phyloP scores from a whole-genome alignment of 2,113 vertebrate genomes.

The Cynocephalus volans region DNA sequence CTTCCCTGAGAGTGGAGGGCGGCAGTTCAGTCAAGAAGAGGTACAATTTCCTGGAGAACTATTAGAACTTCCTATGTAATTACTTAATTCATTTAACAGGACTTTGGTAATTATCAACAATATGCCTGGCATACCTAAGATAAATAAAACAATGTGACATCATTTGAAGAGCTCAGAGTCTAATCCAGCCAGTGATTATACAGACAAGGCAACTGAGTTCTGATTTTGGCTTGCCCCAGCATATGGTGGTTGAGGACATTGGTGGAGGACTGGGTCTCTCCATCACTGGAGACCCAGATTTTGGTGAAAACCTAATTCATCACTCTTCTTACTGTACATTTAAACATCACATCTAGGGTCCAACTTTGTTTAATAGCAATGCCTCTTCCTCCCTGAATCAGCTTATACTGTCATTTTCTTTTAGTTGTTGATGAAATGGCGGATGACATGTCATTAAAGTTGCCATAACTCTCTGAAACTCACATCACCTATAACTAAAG shows the following conservation, averaged over 20 bases:
- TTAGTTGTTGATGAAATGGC: slow-evolving; percentile 49
- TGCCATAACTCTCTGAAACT: slow-evolving; percentile 5
- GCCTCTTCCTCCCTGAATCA: not conserved
- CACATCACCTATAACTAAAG: not conserved
- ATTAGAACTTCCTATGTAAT: slow-evolving; percentile 53
- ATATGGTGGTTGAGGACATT: not conserved
- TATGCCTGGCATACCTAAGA: slow-evolving; percentile 30
- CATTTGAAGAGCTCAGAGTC: slow-evolving; percentile 22
- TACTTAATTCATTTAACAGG: slow-evolving; percentile 48
- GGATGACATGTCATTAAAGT: not conserved
- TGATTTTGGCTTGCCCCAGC: not conserved
- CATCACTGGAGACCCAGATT: not conserved
- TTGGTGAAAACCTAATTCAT: not conserved
- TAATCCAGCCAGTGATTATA: slow-evolving; percentile 23
- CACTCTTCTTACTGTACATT: not conserved
- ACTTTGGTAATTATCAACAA: slow-evolving; percentile 57
- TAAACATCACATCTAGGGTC: not conserved
- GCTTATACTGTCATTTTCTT: slow-evolving; percentile 43
- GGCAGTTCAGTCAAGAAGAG: slow-evolving; percentile 7
- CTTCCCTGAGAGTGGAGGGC: not conserved
- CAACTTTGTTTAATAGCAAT: not conserved
- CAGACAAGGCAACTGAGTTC: not conserved
- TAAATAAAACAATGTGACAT: not conserved
- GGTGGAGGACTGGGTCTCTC: not conserved
- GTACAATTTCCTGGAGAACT: slow-evolving; percentile 11